Percentiles rank a stretch among this genome's conserved stretches.
Evolutionary conservation across 2,797 vertebrate genomes (phyloP).

Genomic region (Phrynocephalus forsythii): DNA sequence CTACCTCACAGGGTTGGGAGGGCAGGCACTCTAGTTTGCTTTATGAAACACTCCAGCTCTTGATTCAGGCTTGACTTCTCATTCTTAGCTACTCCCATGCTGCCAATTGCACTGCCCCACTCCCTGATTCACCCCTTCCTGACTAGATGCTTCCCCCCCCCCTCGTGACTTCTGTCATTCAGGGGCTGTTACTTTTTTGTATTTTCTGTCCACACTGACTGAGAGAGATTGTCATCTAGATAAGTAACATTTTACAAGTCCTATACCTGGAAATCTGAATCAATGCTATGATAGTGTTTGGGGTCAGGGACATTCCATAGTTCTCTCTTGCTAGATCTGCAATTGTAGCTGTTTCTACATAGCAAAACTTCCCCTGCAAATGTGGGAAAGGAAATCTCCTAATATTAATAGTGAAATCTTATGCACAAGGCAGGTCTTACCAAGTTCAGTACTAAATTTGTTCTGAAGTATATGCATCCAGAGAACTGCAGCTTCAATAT

Average conservation of each 20-base stretch:
- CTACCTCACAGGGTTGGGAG: no score
- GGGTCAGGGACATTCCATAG: no score
- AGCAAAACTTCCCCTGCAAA: no score
- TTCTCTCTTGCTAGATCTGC: no score
- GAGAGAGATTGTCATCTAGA: neutral
- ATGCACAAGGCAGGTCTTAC: neutral
- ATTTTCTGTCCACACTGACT: neutral
- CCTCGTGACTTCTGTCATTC: no score
- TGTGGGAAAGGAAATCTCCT: neutral
- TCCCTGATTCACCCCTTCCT: no score
- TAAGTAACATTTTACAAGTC: neutral
- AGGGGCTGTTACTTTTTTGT: no score
- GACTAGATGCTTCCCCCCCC: neutral
- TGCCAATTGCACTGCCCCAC: neutral
- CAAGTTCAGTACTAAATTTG: neutral
- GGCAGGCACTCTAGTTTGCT: no score
- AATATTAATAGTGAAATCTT: neutral
- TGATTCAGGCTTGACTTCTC: neutral
- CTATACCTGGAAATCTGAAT: no score
- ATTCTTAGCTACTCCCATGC: neutral
- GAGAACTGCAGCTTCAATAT: neutral
- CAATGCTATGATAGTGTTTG: no score
- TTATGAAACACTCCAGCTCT: no score
- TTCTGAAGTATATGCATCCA: neutral
- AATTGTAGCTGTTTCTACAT: no score